Evolutionary conservation across 1,140 invertebrate genomes (phyloP).

Genomic region (Anoplolepis gracilipes): DNA sequence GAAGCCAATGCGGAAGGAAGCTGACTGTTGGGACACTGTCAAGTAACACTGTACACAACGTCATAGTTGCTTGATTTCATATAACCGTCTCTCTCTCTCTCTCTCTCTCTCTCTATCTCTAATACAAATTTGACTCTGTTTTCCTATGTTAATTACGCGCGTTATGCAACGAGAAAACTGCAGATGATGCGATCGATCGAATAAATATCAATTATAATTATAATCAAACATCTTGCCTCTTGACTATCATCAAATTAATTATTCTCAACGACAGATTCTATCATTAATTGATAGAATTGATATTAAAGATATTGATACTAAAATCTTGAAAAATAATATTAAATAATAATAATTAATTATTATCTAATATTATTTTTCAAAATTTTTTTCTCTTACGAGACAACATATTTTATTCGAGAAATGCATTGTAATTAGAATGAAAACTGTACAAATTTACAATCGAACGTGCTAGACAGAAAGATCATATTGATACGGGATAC

Average conservation of each 20-base stretch:
- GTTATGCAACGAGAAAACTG: background rate
- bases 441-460: background rate
- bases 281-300: too few relatives aligned
- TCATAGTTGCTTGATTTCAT: background rate
- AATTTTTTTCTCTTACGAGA: background rate
- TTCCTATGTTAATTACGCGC: background rate
- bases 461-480: background rate
- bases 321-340: too few relatives aligned
- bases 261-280: background rate
- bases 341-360: too few relatives aligned
- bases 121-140: background rate
- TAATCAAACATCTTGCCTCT: background rate
- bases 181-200: background rate
- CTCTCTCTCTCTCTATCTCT: background rate
- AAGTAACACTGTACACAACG: background rate
- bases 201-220: conserved; percentile 10
- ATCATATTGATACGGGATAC: background rate
- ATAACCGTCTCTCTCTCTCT: background rate
- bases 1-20: conserved; percentile 14
- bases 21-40: background rate
- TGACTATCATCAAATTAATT: background rate
- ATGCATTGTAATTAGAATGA: background rate
- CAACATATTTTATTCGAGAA: background rate
- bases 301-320: too few relatives aligned
- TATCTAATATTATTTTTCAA: background rate